Base-by-base conservation (phyloP, 1,140 invertebrate species). In the Globodera ellingtonae region DNA sequence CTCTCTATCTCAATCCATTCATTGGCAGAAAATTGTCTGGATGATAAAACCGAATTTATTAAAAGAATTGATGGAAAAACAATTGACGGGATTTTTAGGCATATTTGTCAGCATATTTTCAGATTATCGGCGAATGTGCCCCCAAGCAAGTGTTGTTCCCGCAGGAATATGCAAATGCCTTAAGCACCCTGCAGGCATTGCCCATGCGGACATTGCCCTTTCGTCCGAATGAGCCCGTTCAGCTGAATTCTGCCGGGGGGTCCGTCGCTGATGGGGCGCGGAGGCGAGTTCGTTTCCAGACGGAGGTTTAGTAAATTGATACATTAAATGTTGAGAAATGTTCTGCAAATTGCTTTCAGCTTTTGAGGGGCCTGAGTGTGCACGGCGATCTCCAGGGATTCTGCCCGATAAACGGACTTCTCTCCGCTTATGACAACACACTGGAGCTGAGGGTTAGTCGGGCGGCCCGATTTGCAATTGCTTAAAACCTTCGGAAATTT, bases 381-480 rank as follows among this genome's bases (percentile, higher is more conserved):
- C 24, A 83, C 21, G 18, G 35, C 10, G 75, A 46, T 44, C 44
- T 67, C 21, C 66, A 24, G 48, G 85, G 84, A 44, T 18, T 86
- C 21, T 83, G 81, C 52, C 69, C 50, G 13, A 62, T 84, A 18
- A 69, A 56, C 18, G 83, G 84, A 15, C 67, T 79, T n/a, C 72
- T 84, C 50, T 86, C 84, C 9, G 46, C 84, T 13, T 85, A 87
- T 35, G 85, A 84, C 66, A 84, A 84, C 72, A 50, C 82, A 44
- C 75, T 83, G 24, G 75, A 86, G 72, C 46, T 84, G 66, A 56
- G 48, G 74, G 83, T 86, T 4, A 24, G 8, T 9, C 66, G 5
- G 21, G 21, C n/a, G 21, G 21, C n/a, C 5, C 67, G 46, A 9
- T 47, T 35, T 13, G 46, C 6, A 6, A 44, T 65, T 44, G 4